These are phyloP conservation scores for Parazoanthus darwini DNA, from an alignment of 92 coral and sea anemone genomes.

Conservation along the genomic window DNA sequence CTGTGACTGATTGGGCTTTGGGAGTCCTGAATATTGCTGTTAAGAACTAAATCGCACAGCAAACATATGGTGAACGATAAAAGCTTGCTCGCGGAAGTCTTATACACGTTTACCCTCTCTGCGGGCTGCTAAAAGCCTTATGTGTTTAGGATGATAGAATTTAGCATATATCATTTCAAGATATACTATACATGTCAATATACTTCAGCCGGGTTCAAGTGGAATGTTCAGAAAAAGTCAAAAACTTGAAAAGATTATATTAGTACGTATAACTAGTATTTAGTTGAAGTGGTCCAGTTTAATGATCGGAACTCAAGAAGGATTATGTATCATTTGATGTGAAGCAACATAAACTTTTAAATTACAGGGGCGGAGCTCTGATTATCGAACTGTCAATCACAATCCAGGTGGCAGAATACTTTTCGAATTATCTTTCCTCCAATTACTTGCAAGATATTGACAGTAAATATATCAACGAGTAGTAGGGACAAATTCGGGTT, in stretches of 20 bases:
- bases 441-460: slow-evolving; percentile 68
- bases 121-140: slow-evolving; percentile 45
- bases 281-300: slow-evolving; percentile 39
- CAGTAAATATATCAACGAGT: slow-evolving; percentile 57
- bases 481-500: slow-evolving; percentile 64
- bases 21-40: neutral
- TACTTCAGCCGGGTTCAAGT: slow-evolving; percentile 33
- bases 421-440: slow-evolving; percentile 58
- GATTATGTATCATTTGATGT: slow-evolving; percentile 62
- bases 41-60: slow-evolving; percentile 36
- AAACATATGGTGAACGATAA: slow-evolving; percentile 43
- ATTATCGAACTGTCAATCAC: slow-evolving; percentile 66
- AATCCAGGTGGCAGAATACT: slow-evolving; percentile 64
- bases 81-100: slow-evolving; percentile 38
- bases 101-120: slow-evolving; percentile 26
- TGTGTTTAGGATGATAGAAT: slow-evolving; percentile 25
- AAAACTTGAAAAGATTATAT: slow-evolving; percentile 28
- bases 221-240: slow-evolving; percentile 20
- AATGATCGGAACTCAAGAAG: slow-evolving; percentile 64
- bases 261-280: slow-evolving; percentile 14
- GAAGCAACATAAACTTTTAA: slow-evolving; percentile 77
- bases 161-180: slow-evolving; percentile 19
- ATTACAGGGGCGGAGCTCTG: slow-evolving; percentile 85
- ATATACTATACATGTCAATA: slow-evolving; percentile 32
- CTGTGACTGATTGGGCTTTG: neutral